These are phyloP conservation scores for Harpagifer antarcticus DNA, from an alignment of 2,797 vertebrate species.

Conservation along the genomic window DNA sequence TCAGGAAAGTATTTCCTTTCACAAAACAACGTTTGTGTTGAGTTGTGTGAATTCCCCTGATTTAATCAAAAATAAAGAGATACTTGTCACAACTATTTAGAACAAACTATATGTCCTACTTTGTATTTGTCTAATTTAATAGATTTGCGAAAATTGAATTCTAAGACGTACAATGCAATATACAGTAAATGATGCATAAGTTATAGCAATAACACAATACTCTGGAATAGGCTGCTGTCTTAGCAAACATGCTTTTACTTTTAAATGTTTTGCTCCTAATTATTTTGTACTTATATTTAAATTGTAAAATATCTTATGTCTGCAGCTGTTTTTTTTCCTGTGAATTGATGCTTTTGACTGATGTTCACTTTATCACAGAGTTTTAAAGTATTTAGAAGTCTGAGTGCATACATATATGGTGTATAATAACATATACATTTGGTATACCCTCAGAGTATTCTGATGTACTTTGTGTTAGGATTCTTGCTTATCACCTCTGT, in stretches of 20 bases:
- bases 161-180: neutral
- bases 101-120: slow-evolving; percentile 18
- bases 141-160: neutral
- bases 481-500: slow-evolving; percentile 11
- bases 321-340: no score
- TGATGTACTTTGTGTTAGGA: neutral
- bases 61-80: slow-evolving; percentile 7
- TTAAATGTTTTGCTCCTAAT: neutral
- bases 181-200: neutral
- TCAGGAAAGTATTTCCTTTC: slow-evolving; percentile 44
- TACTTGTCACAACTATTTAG: slow-evolving; percentile 19
- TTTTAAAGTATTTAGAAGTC: neutral
- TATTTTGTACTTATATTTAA: neutral
- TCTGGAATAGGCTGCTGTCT: neutral
- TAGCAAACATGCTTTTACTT: neutral
- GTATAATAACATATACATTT: neutral
- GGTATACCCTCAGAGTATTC: neutral
- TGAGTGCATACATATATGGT: neutral
- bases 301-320: neutral
- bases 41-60: slow-evolving; percentile 11
- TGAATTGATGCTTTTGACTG: no score
- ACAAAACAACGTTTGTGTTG: slow-evolving; percentile 19
- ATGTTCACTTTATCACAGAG: neutral
- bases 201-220: neutral
- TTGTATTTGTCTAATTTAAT: neutral